A percentile compares a stretch with the other conserved stretches of the same genome.
phyloP scores from a whole-genome alignment of 2,888 invertebrate genomes.

The Polyommatus iphigenia region DNA sequence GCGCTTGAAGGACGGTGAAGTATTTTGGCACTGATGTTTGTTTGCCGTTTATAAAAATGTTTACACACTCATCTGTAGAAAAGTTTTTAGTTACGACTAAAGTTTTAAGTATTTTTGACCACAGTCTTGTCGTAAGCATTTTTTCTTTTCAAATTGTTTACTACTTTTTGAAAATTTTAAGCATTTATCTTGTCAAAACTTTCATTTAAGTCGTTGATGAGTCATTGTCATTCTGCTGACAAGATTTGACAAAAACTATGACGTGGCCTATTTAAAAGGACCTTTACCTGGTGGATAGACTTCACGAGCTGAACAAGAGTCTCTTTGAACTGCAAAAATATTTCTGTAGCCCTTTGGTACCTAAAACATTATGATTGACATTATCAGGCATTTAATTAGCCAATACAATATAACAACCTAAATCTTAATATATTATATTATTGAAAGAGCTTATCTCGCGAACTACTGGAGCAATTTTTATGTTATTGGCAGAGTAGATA shows the following conservation, averaged over 20 bases:
- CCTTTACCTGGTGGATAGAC: conserved; percentile 68
- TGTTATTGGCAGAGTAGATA: too few relatives aligned
- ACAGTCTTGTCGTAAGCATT: conserved; percentile 16
- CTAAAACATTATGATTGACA: conserved; percentile 46
- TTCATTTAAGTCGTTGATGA: too few relatives aligned
- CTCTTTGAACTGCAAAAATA: conserved; percentile 66
- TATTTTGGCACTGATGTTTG: conserved; percentile 94
- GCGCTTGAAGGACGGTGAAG: conserved; percentile 92
- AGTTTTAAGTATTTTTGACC: neutral
- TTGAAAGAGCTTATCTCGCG: too few relatives aligned
- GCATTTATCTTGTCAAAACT: too few relatives aligned
- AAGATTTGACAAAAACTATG: neutral
- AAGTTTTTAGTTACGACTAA: neutral
- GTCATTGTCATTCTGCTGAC: neutral
- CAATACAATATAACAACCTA: too few relatives aligned
- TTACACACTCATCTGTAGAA: conserved; percentile 53
- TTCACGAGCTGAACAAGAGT: conserved; percentile 63
- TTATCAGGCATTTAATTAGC: neutral
- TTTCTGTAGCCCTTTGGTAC: conserved; percentile 66
- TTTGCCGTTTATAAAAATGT: conserved; percentile 96
- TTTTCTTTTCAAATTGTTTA: neutral
- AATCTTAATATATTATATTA: too few relatives aligned
- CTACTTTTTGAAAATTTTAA: too few relatives aligned
- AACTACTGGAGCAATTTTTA: too few relatives aligned
- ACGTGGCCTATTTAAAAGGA: neutral